Evolutionary conservation across 2,888 invertebrate genomes (phyloP).

Genomic region (Agrochola macilenta): DNA sequence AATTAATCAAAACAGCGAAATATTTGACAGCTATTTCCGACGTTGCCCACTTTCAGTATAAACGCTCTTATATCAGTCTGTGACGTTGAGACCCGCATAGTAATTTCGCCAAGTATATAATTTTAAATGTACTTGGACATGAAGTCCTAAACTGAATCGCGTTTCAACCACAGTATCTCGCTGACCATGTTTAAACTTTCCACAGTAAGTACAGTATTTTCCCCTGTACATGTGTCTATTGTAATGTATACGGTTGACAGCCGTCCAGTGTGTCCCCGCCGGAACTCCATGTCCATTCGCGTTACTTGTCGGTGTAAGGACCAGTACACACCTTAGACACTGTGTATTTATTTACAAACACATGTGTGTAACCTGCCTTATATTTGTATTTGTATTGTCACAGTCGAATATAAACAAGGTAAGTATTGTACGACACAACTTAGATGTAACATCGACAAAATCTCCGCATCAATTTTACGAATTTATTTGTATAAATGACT

Average conservation of each 20-base stretch:
- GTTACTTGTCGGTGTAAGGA: conserved; percentile 30
- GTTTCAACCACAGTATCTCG: background rate
- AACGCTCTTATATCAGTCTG: background rate
- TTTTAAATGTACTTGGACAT: background rate
- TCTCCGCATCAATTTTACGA: too few species aligned
- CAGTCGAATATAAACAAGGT: background rate
- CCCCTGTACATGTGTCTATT: conserved; percentile 20
- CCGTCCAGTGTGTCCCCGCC: conserved; percentile 24
- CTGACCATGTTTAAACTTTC: background rate
- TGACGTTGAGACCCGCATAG: background rate
- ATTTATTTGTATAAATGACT: too few species aligned
- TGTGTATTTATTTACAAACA: conserved; percentile 8
- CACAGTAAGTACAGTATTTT: conserved; percentile 24
- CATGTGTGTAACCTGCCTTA: conserved; percentile 10
- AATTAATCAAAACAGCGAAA: too few species aligned
- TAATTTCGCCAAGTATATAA: background rate
- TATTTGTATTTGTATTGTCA: background rate
- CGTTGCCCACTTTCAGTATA: too few species aligned
- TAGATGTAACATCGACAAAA: too few species aligned
- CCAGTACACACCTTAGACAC: background rate
- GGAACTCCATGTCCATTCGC: conserved; percentile 35
- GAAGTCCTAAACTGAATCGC: background rate
- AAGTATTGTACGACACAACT: too few species aligned
- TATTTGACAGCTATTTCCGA: too few species aligned
- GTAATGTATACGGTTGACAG: conserved; percentile 34